Evolutionary conservation across 2,113 vertebrate species (phyloP).

Genomic region (Marmota monax): DNA sequence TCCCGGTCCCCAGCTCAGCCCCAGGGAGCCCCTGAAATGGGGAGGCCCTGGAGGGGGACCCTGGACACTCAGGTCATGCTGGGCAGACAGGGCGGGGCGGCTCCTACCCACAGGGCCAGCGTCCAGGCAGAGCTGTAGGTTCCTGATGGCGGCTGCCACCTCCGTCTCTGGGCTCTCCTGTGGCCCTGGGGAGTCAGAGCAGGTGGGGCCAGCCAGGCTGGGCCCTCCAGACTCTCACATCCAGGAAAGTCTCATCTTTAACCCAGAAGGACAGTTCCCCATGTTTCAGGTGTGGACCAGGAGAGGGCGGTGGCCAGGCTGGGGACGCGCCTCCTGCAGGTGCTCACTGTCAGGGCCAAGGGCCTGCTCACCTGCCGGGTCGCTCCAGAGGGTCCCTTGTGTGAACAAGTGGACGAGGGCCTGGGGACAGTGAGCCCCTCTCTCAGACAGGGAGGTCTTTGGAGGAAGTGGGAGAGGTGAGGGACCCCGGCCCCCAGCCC

Average conservation of each 20-base stretch:
- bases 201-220: not conserved
- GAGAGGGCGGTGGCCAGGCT: accelerated
- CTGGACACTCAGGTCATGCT: not conserved
- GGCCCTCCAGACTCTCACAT: not conserved
- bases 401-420: not conserved
- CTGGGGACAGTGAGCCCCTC: not conserved
- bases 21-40: not conserved
- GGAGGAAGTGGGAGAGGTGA: not conserved
- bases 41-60: too few species aligned
- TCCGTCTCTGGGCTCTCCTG: slow-evolving; percentile 25
- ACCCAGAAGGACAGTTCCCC: not conserved
- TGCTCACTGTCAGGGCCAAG: too few species aligned
- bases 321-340: too few species aligned
- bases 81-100: accelerated
- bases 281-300: not conserved
- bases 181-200: not conserved
- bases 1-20: too few species aligned
- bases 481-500: not conserved
- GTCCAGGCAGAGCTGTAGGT: slow-evolving; percentile 88
- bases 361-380: not conserved
- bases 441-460: slow-evolving; percentile 19
- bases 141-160: slow-evolving; percentile 85
- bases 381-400: not conserved
- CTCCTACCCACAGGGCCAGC: slow-evolving; percentile 88
- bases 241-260: not conserved